Evolutionary conservation across 1,140 invertebrate genomes (phyloP).

Genomic region (Drosophila santomea): DNA sequence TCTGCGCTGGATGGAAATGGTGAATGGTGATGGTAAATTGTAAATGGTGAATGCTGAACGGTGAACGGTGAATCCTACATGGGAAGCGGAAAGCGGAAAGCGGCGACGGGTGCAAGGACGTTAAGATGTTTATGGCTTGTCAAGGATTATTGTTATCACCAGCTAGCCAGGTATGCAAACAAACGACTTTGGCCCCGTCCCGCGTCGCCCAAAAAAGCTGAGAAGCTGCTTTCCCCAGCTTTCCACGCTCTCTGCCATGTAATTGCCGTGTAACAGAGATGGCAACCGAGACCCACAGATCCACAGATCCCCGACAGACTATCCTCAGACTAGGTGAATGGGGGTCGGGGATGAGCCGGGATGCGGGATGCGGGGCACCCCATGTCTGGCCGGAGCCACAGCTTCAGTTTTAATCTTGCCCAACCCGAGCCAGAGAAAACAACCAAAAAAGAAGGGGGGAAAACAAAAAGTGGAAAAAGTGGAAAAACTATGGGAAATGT

Average conservation of each 20-base stretch:
- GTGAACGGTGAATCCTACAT: neutral
- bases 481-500: conserved; percentile 38
- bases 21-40: neutral
- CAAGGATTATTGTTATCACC: conserved; percentile 83
- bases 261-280: conserved; percentile 60
- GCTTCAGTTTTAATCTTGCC: conserved; percentile 65
- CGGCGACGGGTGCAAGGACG: conserved; percentile 55
- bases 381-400: conserved; percentile 34
- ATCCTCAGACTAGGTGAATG: conserved; percentile 6
- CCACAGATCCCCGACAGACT: conserved; percentile 13
- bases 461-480: neutral
- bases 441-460: neutral
- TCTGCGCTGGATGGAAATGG: conserved; percentile 38
- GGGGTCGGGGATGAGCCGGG: neutral
- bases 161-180: conserved; percentile 79
- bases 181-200: conserved; percentile 21
- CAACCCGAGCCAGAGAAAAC: conserved; percentile 13
- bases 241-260: conserved; percentile 62
- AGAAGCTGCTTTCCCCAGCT: conserved; percentile 43
- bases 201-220: conserved; percentile 1
- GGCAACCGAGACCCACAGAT: conserved; percentile 4
- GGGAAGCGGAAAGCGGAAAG: neutral
- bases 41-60: neutral
- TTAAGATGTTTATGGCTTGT: conserved; percentile 83
- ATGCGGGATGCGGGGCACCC: neutral